Base-by-base conservation (phyloP, 2,797 vertebrate species). In the Oceanodroma leucorhoa region DNA sequence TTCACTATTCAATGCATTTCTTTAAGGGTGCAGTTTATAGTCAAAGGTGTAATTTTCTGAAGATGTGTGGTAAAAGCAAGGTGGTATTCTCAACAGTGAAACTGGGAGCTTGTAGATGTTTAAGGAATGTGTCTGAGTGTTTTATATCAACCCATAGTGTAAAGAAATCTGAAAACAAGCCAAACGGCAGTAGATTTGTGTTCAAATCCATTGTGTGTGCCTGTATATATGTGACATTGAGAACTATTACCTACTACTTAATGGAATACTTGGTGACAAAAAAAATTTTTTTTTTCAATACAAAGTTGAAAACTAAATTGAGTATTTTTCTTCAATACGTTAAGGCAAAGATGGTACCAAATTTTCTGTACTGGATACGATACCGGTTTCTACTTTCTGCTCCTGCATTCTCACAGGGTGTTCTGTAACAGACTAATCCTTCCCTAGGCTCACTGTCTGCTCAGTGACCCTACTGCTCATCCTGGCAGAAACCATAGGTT, bases 341-440 rank as follows among this genome's bases (percentile, higher is more conserved):
- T 51, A 60, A 64, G 30, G 12, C 23, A 73, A 75, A 94, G 19
- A 43, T 19, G 19, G 5, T 48, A 57, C 26, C 15, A n/a, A 36
- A 79, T 54, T 67, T 85, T 66, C 36, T 43, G 5, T 65, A n/a
- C 8, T 73, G 60, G 0, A 0, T 17, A 22, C 1, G 5, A 26
- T n/a, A 9, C 5, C 0, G 0, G 9, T 58, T 91, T 67, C 50
- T 79, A 1, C 50, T 62, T 62, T 45, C 23, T 34, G 8, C 13
- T 84, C 27, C 43, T 67, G 13, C 27, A 29, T 34, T 79, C 27
- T 82, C 50, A 26, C 23, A 26, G 10, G 8, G 7, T 62, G 3
- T 5, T 84, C 40, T 65, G 5, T 54, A 50, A 60, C 26, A 62
- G 38, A 40, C 8, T 77, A 21, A 75, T 45, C 15, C 27, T 81